Evolutionary conservation across 2,113 vertebrate species (phyloP).

Genomic region (Clarias batrachus): DNA sequence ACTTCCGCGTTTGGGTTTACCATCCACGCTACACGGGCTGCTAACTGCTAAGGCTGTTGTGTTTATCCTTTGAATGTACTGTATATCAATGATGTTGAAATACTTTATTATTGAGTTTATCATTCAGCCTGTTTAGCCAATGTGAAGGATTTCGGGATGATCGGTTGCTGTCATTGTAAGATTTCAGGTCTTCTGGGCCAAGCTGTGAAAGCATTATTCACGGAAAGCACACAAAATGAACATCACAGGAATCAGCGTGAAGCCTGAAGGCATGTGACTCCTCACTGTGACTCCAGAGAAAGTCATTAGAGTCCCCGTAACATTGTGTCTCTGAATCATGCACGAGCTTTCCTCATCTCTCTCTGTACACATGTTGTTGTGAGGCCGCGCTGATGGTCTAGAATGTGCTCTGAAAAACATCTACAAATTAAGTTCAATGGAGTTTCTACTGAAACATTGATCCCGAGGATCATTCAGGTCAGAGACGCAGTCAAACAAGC

Average conservation of each 20-base stretch:
- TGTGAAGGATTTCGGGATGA: neutral
- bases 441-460: neutral
- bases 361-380: neutral
- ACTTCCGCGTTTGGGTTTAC: no score
- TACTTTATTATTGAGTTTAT: neutral
- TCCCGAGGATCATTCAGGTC: neutral
- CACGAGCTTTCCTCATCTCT: neutral
- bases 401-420: neutral
- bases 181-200: neutral
- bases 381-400: neutral
- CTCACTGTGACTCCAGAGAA: constrained; percentile 33
- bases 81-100: no score
- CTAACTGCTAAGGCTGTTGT: no score
- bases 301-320: constrained; percentile 33
- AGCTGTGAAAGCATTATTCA: constrained; percentile 34
- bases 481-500: neutral
- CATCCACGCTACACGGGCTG: no score
- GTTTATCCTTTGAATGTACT: no score
- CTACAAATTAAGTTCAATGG: neutral
- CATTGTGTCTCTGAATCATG: constrained; percentile 15
- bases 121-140: no score
- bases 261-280: constrained; percentile 34
- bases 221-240: constrained; percentile 17
- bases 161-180: neutral
- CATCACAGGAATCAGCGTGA: neutral